phyloP scores from a whole-genome alignment of 2,113 vertebrate genomes.

The Tetraodon nigroviridis region DNA sequence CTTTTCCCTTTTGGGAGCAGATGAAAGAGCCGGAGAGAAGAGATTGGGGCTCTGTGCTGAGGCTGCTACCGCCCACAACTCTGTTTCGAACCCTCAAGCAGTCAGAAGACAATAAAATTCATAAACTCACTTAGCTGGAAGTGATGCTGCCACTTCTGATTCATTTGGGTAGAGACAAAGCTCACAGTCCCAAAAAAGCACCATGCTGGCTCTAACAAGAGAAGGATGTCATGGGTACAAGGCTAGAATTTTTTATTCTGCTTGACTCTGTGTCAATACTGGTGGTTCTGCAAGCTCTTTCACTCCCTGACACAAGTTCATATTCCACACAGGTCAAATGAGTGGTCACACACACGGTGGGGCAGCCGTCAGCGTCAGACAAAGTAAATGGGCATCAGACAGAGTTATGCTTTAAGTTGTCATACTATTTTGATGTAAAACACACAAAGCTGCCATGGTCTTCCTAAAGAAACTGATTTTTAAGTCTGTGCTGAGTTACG shows the following conservation, averaged over 20 bases:
- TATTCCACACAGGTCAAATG: constrained; percentile 42
- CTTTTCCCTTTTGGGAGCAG: neutral
- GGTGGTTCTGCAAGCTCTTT: constrained; percentile 3
- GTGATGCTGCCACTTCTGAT: constrained; percentile 4
- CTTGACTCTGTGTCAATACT: neutral
- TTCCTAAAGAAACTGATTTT: too few species aligned
- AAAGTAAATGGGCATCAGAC: constrained; percentile 68
- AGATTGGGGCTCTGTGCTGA: too few species aligned
- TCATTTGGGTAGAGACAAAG: constrained; percentile 51
- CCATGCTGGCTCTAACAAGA: constrained; percentile 34
- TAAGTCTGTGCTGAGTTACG: too few species aligned
- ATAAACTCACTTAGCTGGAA: too few species aligned
- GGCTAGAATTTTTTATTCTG: constrained; percentile 9
- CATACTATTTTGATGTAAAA: too few species aligned
- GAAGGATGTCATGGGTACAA: constrained; percentile 24
- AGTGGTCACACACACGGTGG: constrained; percentile 28
- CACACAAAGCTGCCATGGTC: too few species aligned
- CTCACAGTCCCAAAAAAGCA: constrained; percentile 40
- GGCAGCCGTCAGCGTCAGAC: constrained; percentile 43
- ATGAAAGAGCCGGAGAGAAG: too few species aligned
- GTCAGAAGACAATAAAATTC: too few species aligned
- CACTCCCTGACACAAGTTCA: constrained; percentile 12
- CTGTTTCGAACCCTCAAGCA: too few species aligned
- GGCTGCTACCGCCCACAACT: too few species aligned
- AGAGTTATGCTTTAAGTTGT: constrained; percentile 2